Evolutionary conservation across 2,113 vertebrate genomes (phyloP).

Genomic region (Chaetops frenatus): DNA sequence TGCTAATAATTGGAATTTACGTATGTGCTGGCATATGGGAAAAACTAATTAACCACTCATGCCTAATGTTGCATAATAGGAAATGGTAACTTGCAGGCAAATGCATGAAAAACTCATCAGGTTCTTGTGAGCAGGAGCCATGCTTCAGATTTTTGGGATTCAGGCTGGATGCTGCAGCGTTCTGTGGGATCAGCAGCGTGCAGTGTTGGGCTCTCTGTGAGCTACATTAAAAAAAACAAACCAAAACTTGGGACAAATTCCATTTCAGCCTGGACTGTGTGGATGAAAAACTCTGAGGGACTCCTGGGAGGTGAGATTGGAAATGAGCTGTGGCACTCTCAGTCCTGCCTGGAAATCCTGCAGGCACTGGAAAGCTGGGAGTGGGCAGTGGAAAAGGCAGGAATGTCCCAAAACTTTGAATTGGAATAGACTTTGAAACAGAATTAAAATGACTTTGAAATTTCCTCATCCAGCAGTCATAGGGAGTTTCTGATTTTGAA

Average conservation of each 20-base stretch:
- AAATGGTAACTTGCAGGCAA: neutral
- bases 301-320: neutral
- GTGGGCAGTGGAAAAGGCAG: neutral
- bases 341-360: neutral
- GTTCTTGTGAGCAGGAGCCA: neutral
- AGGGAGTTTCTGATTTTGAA: neutral
- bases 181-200: neutral
- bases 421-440: neutral
- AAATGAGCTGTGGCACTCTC: neutral
- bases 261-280: neutral
- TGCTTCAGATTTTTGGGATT: neutral
- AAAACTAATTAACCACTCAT: conserved; percentile 3
- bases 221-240: neutral
- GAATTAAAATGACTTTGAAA: neutral
- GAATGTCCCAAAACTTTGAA: neutral
- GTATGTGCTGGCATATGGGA: neutral
- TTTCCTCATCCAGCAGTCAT: neutral
- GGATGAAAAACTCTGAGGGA: neutral
- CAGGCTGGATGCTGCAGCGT: neutral
- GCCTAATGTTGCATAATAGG: neutral
- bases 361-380: neutral
- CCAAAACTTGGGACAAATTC: neutral
- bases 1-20: conserved; percentile 4
- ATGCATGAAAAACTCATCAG: neutral
- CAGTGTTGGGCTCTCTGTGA: neutral